Base-by-base conservation (phyloP, 2,888 invertebrate genomes). In the Periphyllus acericola region DNA sequence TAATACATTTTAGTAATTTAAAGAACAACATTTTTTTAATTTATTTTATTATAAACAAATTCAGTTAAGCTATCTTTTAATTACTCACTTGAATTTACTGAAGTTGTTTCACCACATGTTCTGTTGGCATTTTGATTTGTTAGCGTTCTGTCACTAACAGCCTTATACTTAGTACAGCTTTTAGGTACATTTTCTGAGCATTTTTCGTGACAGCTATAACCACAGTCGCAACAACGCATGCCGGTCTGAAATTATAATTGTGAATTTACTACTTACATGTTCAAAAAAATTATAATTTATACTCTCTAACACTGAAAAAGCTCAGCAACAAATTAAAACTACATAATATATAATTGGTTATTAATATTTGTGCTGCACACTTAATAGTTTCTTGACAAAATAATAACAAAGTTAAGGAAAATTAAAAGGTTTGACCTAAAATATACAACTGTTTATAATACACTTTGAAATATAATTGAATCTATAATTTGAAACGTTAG, bases 201-300 rank as follows among this genome's bases (percentile, higher is more conserved):
- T 91, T 97, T 97, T 92, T 98, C 98, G 92, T 99, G 98, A 92
- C 97, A 98, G 91, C 96, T 96, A 91, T 96, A 97, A 89, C 97
- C 97, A 92, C 99, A 99, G 92, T 98, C 98, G 92, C 96, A 94
- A 92, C 99, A 99, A 89, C 93, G 92, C 91, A 93, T 92, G 36
- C 95, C 95, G 91, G 93, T 93, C 94, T 94, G 91, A 11, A 90
- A 90, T 88, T 88, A 80, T 0, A 92, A 92, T 32, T 9, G 66
- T 32, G 1, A 75, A 84, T 32, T 46, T 29, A 76, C 25, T 68
- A 25, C 25, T n/a, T 14, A 46, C 11, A 46, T 14, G 6, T 8
- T 40, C 40, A 40, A 9, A 40, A 8, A 66, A 25, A 66, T 66
- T n/a, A n/a, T n/a, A n/a, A 25, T n/a, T 5, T 66, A n/a, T 3